Percentiles rank a stretch among this genome's conserved stretches.
These are phyloP conservation scores for Pseudorectes ferrugineus DNA, from an alignment of 2,113 vertebrate species.

Conservation along the genomic window DNA sequence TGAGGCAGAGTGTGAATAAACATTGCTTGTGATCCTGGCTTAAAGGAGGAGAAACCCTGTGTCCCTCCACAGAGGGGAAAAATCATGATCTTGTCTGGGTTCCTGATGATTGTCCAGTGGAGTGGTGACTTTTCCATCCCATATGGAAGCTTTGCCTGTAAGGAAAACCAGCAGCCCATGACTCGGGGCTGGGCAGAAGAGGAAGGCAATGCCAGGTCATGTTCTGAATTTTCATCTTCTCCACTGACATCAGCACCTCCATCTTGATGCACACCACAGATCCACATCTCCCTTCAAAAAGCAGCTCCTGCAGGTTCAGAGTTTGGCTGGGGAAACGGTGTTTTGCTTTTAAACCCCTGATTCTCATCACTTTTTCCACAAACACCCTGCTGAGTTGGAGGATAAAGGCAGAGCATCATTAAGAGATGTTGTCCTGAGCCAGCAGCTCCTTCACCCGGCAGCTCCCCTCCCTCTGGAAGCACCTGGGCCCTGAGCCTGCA, in stretches of 20 bases:
- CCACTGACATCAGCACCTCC: not conserved
- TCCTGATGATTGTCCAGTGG: not conserved
- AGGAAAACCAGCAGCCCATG: not conserved
- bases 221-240: rapidly evolving
- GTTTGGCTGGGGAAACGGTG: not conserved
- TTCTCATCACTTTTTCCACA: not conserved
- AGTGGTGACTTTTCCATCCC: not conserved
- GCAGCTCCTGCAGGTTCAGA: not conserved
- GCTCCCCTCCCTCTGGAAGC: not conserved
- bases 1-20: not conserved
- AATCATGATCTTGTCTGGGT: not conserved
- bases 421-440: not conserved
- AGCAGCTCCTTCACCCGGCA: not conserved
- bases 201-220: not conserved
- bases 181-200: not conserved
- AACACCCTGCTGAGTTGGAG: not conserved
- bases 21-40: not conserved
- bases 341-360: not conserved
- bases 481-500: not conserved
- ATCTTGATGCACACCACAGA: not conserved
- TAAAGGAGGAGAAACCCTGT: not conserved
- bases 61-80: not conserved
- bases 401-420: not conserved
- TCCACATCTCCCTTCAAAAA: not conserved
- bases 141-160: not conserved